phyloP scores from a whole-genome alignment of 2,888 invertebrate species.

The Tipula unca region DNA sequence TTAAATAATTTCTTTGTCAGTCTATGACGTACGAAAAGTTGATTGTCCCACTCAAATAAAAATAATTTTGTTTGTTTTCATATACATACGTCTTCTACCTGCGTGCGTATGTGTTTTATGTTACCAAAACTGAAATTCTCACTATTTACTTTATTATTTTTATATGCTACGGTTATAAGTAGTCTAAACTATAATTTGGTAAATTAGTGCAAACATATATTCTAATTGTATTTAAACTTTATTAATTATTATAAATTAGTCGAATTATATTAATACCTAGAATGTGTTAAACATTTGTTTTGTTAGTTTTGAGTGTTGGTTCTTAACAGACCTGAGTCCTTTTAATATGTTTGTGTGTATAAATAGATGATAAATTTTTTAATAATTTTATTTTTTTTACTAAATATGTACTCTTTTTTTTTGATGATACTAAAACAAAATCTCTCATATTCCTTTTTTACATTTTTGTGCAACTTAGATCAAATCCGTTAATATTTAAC shows the following conservation, averaged over 20 bases:
- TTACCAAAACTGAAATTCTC: background rate
- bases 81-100: too few species aligned
- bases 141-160: background rate
- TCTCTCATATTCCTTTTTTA: background rate
- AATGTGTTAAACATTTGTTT: background rate
- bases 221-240: too few species aligned
- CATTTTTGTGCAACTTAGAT: slow-evolving; percentile 2
- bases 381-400: background rate
- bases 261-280: background rate
- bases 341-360: background rate
- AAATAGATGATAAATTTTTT: background rate
- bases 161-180: background rate
- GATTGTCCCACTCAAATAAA: too few species aligned
- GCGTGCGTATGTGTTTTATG: background rate
- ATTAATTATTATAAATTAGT: background rate
- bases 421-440: slow-evolving; percentile 15
- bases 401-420: background rate
- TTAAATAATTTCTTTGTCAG: too few species aligned
- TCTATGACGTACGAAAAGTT: too few species aligned
- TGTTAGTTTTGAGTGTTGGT: background rate
- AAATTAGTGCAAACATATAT: too few species aligned
- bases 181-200: too few species aligned
- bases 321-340: background rate
- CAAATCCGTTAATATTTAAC: slow-evolving; percentile 8
- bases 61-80: too few species aligned